Evolutionary conservation across 1,140 invertebrate genomes (phyloP).

Genomic region (Gryon sp.): DNA sequence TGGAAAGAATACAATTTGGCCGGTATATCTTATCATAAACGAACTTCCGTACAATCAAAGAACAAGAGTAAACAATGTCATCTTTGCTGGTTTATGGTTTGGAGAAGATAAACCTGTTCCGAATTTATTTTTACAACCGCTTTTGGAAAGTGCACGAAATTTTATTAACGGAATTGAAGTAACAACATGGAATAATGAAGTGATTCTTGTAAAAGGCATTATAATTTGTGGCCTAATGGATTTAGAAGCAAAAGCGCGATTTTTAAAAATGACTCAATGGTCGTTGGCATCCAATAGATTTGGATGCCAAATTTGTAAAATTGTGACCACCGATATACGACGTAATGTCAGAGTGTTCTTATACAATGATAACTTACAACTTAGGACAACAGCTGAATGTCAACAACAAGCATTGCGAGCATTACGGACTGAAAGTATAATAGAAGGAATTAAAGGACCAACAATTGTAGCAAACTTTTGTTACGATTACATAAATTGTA

Average conservation of each 20-base stretch:
- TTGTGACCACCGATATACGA: background rate
- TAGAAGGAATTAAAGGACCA: slow-evolving; percentile 19
- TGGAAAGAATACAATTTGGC: slow-evolving; percentile 6
- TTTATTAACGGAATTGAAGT: slow-evolving; percentile 19
- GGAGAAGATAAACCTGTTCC: slow-evolving; percentile 33
- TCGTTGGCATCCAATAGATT: background rate
- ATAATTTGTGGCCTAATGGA: background rate
- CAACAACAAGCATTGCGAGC: background rate
- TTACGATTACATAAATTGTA: background rate
- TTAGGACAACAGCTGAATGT: background rate
- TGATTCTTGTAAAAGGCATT: background rate
- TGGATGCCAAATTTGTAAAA: slow-evolving; percentile 12
- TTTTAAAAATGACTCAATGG: background rate
- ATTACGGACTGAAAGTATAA: background rate
- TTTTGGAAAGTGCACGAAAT: background rate
- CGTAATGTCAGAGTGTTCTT: background rate
- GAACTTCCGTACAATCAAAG: slow-evolving; percentile 23
- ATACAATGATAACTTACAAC: background rate
- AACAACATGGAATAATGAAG: background rate
- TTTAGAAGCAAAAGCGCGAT: slow-evolving; percentile 5
- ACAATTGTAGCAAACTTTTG: slow-evolving; percentile 3
- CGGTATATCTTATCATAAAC: slow-evolving; percentile 57
- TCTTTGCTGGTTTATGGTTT: slow-evolving; percentile 57
- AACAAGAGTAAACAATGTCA: slow-evolving; percentile 45
- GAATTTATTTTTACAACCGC: slow-evolving; percentile 20